Base-by-base conservation (phyloP, 2,797 vertebrate genomes). In the Paramormyrops hopkinsi region DNA sequence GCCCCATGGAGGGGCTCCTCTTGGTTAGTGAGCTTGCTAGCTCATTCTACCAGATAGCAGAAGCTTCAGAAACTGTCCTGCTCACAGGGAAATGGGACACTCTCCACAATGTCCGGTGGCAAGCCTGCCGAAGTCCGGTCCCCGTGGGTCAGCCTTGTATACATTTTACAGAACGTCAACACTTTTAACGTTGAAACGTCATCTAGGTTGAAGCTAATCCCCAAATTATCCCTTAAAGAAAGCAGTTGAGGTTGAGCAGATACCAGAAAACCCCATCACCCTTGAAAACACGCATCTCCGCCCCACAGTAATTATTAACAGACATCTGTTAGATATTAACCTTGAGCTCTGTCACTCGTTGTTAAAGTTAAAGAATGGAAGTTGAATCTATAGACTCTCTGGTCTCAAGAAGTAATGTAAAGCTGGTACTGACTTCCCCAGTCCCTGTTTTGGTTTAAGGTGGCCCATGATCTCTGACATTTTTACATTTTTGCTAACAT, bases 251-350 rank as follows among this genome's bases (percentile, higher is more conserved):
- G 37, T 79, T 79, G 73, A 44, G 37, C 73, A 79, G 37, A 79
- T 44, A 79, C 6, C 73, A 44, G 19, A 44, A 44, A 44, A 44
- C 2, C 41, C 73, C 7, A 44, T 79, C 41, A 44, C 37, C 73
- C 73, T 44, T 79, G 73, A 79, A 79, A 44, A 79, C 41, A 11
- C 7, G 17, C 41, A 44, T 79, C 73, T 79, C 41, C 41, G 73
- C 41, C 73, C 73, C 73, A 79, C 73, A 44, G 73, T 79, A 44
- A 79, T 41, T 79, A 79, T 79, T 79, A 79, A 79, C 37, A 79
- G 33, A 79, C 73, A 79, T 79, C 73, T 79, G 73, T 79, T 79
- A 41, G 73, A 79, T 79, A 79, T 79, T 79, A 79, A 44, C 73
- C 73, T 79, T 79, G 73, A 79, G 19, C 17, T 44, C 41, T 79